Percentiles rank a stretch among this genome's conserved stretches.
Evolutionary conservation across 2,113 vertebrate genomes (phyloP).

Genomic region (Polypterus senegalus): DNA sequence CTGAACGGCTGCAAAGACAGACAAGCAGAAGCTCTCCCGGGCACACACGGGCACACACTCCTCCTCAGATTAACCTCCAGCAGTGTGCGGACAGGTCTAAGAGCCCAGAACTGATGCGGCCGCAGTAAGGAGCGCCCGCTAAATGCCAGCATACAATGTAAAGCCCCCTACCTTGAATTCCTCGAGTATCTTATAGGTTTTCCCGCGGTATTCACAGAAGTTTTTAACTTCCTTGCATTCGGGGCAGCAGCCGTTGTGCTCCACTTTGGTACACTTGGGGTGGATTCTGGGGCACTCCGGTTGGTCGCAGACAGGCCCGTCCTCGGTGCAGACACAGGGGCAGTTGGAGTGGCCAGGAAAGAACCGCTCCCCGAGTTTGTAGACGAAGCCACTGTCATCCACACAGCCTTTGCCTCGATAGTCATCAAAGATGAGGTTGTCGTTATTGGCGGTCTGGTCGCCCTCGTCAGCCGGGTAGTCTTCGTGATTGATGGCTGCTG

Average conservation of each 20-base stretch:
- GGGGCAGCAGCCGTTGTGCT: constrained; percentile 95
- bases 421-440: constrained; percentile 90
- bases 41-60: no score
- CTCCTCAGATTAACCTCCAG: no score
- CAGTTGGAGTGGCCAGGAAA: constrained; percentile 97
- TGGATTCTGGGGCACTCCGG: constrained; percentile 96
- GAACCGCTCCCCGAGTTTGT: constrained; percentile 93
- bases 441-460: constrained; percentile 74
- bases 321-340: constrained; percentile 93
- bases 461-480: constrained; percentile 84
- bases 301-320: constrained; percentile 95
- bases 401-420: constrained; percentile 96
- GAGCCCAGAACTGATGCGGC: no score
- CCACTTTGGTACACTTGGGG: constrained; percentile 97
- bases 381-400: constrained; percentile 97
- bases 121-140: neutral
- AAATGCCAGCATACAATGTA: neutral
- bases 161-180: constrained; percentile 88
- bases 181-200: constrained; percentile 94
- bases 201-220: constrained; percentile 96
- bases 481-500: constrained; percentile 76
- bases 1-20: no score
- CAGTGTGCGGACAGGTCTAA: no score
- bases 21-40: no score
- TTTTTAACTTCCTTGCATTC: constrained; percentile 98